These are phyloP conservation scores for Smutsia gigantea DNA, from an alignment of 2,797 vertebrate species.

Conservation along the genomic window DNA sequence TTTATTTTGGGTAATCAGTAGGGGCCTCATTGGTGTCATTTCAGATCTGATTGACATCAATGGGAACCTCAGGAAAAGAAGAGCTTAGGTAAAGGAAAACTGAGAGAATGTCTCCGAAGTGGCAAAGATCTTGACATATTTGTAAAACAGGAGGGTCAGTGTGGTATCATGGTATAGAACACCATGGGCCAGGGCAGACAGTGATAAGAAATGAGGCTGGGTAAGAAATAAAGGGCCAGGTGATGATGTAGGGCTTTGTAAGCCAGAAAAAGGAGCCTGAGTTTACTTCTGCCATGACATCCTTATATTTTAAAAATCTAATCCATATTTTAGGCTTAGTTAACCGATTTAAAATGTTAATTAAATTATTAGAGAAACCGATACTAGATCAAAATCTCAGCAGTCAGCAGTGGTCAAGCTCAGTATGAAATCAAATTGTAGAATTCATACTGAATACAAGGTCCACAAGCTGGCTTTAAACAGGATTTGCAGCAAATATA, in stretches of 20 bases:
- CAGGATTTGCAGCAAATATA: background rate
- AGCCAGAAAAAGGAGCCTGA: background rate
- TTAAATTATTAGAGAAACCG: constrained; percentile 23
- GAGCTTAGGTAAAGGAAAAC: background rate
- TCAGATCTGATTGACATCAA: background rate
- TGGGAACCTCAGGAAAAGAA: background rate
- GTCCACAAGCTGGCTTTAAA: background rate
- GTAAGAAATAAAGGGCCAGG: background rate
- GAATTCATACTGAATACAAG: background rate
- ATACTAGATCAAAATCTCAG: background rate
- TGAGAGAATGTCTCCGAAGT: background rate
- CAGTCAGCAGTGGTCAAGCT: background rate
- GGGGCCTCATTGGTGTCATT: background rate
- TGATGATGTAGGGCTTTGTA: background rate
- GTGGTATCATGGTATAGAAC: background rate
- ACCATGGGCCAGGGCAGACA: background rate
- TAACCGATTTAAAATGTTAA: constrained; percentile 38
- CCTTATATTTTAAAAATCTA: background rate
- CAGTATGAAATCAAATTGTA: background rate
- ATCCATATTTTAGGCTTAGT: background rate
- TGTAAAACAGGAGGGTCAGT: background rate
- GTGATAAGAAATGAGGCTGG: background rate
- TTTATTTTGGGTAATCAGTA: background rate
- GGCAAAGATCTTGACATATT: background rate
- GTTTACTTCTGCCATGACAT: background rate